Evolutionary conservation across 2,888 invertebrate species (phyloP), one percentile per base, ranked within the genome.

Genomic region (Cerceris rybyensis): DNA sequence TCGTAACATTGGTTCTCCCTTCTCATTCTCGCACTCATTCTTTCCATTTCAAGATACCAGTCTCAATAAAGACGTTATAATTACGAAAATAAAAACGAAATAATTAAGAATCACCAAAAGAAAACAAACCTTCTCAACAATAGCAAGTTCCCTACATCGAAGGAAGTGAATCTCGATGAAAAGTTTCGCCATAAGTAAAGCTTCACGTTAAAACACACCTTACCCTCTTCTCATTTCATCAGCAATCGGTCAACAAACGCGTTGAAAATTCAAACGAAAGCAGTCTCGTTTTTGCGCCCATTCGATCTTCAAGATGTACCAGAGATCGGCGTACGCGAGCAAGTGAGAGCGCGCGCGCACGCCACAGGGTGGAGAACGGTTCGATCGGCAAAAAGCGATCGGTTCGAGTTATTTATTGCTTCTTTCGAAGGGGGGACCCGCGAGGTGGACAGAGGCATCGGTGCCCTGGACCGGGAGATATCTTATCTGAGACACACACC

Each of bases 381-480:
- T 81, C 86, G 90, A 91, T 91, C 89, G 90, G 88, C 86, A 90
- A 90, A 89, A 91, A 90, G 88, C 88, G 90, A 92, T 90, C 87
- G 82, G 88, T 65, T 43, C 68, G 76, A 87, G 91, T 91, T 90
- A 92, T 92, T 92, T 91, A 92, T 92, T 90, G 87, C 87, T 86
- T 85, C 88, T 89, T 87, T 90, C 85, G 86, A 86, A 87, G 86
- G 87, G 60, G 64, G 41, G 55, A 80, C 86, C 85, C 81, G 81
- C 83, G 80, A 82, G 86, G 90, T 89, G 88, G 90, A 90, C 88
- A 90, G 88, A 88, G 90, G 89, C 88, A 90, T 89, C 88, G 89
- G 89, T 89, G 67, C 77, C 89, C 85, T 81, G 88, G 85, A 83
- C 87, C 83, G 74, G 76, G 79, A 90, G 90, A 91, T 91, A 91